Conservation (phyloP, 2,888 invertebrate genomes). For the Philereme transversata region DNA sequence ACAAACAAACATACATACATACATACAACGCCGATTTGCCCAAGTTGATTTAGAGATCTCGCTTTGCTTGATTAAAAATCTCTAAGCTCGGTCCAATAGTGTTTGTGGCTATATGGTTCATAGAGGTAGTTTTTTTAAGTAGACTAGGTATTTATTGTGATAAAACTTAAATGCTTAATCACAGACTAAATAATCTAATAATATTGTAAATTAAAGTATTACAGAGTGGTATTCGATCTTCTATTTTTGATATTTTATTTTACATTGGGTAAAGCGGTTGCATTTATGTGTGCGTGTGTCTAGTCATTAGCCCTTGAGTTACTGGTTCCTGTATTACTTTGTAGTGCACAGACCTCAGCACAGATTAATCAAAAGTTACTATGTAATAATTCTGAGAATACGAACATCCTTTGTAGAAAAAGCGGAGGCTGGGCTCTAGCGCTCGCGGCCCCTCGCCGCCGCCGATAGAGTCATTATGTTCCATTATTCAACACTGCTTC, state of each 20-base stretch:
- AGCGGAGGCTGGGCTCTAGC: conserved; percentile 42
- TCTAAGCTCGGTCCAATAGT: too few species aligned
- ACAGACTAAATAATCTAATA: too few species aligned
- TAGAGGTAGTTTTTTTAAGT: too few species aligned
- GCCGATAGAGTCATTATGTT: conserved; percentile 83
- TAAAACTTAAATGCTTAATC: too few species aligned
- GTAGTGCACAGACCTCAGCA: conserved; percentile 28
- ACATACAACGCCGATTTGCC: too few species aligned
- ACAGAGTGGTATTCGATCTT: too few species aligned
- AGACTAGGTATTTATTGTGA: too few species aligned
- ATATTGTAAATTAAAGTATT: too few species aligned
- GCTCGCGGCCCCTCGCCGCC: conserved; percentile 65
- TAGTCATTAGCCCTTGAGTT: conserved; percentile 12
- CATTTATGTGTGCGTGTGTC: conserved; percentile 12
- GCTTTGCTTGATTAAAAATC: too few species aligned
- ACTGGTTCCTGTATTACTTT: conserved; percentile 24
- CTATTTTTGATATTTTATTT: background rate
- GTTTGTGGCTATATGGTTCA: too few species aligned
- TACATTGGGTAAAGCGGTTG: background rate
- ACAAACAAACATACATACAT: too few species aligned
- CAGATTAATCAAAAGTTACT: conserved; percentile 32
- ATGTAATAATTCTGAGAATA: conserved; percentile 47
- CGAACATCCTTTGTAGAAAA: conserved; percentile 47
- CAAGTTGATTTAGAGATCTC: too few species aligned
- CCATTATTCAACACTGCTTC: conserved; percentile 67